Conservation (phyloP, 1,140 invertebrate genomes). For the Camponotus floridanus region DNA sequence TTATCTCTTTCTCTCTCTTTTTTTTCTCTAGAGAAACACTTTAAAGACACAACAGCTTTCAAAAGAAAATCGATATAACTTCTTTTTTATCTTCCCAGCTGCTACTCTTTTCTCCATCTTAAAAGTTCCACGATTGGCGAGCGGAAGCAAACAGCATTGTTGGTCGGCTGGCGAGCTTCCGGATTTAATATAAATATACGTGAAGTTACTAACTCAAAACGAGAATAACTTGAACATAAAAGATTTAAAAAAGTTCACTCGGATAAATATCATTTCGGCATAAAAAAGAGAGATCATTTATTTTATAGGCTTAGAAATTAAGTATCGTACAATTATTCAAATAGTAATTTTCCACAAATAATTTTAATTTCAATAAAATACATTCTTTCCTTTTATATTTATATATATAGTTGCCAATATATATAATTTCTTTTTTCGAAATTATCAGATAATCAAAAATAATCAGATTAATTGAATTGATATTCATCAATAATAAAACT, state of each 20-base stretch:
- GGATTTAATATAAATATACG: conserved; percentile 75
- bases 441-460: background rate
- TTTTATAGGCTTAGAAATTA: background rate
- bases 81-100: conserved; percentile 60
- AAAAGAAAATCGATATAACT: conserved; percentile 62
- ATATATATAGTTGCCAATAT: background rate
- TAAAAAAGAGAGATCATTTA: background rate
- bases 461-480: background rate
- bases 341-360: background rate
- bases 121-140: conserved; percentile 61
- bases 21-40: conserved; percentile 21
- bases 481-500: background rate
- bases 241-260: conserved; percentile 35
- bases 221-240: conserved; percentile 49
- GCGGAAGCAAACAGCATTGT: conserved; percentile 78
- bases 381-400: background rate
- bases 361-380: conserved; percentile 3
- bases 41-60: conserved; percentile 55
- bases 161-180: conserved; percentile 74
- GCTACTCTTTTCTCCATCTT: conserved; percentile 60
- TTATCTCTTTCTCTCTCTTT: background rate
- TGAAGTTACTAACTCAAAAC: conserved; percentile 54
- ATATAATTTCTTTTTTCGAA: background rate
- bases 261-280: conserved; percentile 22
- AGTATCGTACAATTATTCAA: background rate